Percentiles rank a stretch among this genome's conserved stretches.
phyloP scores from a whole-genome alignment of 2,113 vertebrate species.

The Nannobrachium achirus region DNA sequence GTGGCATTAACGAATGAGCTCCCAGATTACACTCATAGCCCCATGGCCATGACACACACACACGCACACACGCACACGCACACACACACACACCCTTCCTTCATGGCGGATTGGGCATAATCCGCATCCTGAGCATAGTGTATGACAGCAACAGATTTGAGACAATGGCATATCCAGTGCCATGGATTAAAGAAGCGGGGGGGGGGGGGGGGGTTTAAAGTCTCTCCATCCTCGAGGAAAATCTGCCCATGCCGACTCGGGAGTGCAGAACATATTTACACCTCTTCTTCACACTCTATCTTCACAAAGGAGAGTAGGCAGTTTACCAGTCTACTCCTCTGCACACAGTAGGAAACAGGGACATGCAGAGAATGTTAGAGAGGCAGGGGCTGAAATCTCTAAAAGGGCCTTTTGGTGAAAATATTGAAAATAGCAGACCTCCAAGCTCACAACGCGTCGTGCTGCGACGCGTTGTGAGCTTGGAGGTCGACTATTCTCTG shows the following conservation, averaged over 20 bases:
- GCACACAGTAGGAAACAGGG: no score
- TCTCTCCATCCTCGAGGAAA: constrained; percentile 7
- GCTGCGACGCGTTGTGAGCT: no score
- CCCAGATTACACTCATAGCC: not conserved
- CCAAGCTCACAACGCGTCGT: no score
- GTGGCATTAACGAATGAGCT: constrained; percentile 1
- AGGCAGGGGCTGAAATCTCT: no score
- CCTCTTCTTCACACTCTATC: no score
- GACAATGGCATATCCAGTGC: constrained; percentile 33
- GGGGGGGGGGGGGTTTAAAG: not conserved
- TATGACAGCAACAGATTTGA: constrained; percentile 13
- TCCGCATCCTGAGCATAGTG: constrained; percentile 29
- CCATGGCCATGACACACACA: not conserved
- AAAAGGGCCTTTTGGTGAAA: no score
- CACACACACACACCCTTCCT: not conserved
- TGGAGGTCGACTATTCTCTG: no score
- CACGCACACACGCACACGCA: not conserved
- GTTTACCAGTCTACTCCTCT: no score
- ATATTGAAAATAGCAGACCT: no score
- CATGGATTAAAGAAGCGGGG: constrained; percentile 16
- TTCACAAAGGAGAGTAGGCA: no score
- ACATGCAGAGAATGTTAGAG: no score
- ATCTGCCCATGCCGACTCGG: not conserved
- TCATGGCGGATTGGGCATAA: constrained; percentile 44
- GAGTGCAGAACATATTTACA: no score